A percentile compares a stretch with the other conserved stretches of the same genome.
phyloP scores from a whole-genome alignment of 2,797 vertebrate species.

The Nothura maculosa region DNA sequence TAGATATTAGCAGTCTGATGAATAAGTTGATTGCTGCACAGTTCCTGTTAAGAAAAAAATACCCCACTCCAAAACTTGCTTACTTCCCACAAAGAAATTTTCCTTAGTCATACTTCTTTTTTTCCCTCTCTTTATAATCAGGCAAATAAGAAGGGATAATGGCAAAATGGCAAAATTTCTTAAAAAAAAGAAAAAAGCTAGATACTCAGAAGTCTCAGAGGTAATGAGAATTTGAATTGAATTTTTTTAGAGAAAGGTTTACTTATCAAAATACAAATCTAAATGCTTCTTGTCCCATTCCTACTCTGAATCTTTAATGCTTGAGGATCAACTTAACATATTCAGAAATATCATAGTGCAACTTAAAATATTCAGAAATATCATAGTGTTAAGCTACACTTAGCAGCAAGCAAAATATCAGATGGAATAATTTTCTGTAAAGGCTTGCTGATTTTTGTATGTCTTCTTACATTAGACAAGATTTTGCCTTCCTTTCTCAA shows the following conservation, averaged over 20 bases:
- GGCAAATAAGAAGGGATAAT: neutral
- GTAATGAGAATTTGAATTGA: neutral
- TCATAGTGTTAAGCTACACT: neutral
- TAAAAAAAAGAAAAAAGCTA: neutral
- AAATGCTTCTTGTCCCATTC: neutral
- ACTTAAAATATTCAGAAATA: neutral
- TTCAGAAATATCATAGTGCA: neutral
- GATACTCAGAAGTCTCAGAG: neutral
- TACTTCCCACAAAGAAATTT: neutral
- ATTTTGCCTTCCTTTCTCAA: neutral
- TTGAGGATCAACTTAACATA: neutral
- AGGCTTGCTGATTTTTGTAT: neutral
- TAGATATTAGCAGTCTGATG: neutral
- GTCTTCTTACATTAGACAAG: neutral
- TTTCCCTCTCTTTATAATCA: neutral
- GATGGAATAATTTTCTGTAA: neutral
- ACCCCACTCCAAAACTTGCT: slow-evolving; percentile 2
- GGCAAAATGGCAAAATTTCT: neutral
- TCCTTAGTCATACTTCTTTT: neutral
- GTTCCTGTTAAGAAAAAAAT: neutral
- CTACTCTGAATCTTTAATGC: neutral
- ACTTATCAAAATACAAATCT: neutral
- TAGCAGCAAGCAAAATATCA: neutral
- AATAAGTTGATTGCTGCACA: neutral
- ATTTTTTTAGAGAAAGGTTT: neutral